Evolutionary conservation across 2,113 vertebrate species (phyloP).

Genomic region (Cairina moschata): DNA sequence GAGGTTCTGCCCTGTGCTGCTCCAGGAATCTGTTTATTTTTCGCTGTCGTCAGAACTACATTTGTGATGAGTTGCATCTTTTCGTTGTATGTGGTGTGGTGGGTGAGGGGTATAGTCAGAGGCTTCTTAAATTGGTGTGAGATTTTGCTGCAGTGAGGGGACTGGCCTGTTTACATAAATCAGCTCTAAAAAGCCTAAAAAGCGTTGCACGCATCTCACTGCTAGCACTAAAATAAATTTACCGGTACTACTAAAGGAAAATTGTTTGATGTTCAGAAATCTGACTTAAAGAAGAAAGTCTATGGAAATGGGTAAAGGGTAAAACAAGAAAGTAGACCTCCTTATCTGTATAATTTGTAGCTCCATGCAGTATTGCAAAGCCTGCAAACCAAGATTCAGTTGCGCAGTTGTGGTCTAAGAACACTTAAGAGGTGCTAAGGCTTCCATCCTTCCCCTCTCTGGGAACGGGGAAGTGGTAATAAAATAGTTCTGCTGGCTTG

Average conservation of each 20-base stretch:
- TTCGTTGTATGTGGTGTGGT: not conserved
- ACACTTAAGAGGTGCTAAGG: not conserved
- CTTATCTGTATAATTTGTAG: not conserved
- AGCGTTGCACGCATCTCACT: not conserved
- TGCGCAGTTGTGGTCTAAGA: not conserved
- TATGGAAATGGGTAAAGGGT: not conserved
- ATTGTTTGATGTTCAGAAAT: not conserved
- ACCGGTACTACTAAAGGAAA: not conserved
- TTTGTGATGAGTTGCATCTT: not conserved
- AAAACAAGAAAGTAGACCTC: not conserved
- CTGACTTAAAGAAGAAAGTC: not conserved
- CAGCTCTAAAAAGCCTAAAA: not conserved
- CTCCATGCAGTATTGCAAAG: fast-evolving
- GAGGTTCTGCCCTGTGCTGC: not conserved
- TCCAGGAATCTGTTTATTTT: not conserved
- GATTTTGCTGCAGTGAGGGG: not conserved
- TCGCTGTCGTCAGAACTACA: fast-evolving
- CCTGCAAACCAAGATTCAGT: not conserved
- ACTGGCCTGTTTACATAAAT: not conserved
- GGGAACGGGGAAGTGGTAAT: not conserved
- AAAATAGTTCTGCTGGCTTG: not conserved
- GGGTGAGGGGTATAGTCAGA: not conserved
- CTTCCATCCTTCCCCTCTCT: not conserved
- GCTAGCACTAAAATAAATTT: not conserved
- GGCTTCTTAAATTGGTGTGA: not conserved